Evolutionary conservation across 2,113 vertebrate genomes (phyloP), one percentile per base, ranked within the genome.

Genomic region (Hyla sarda): DNA sequence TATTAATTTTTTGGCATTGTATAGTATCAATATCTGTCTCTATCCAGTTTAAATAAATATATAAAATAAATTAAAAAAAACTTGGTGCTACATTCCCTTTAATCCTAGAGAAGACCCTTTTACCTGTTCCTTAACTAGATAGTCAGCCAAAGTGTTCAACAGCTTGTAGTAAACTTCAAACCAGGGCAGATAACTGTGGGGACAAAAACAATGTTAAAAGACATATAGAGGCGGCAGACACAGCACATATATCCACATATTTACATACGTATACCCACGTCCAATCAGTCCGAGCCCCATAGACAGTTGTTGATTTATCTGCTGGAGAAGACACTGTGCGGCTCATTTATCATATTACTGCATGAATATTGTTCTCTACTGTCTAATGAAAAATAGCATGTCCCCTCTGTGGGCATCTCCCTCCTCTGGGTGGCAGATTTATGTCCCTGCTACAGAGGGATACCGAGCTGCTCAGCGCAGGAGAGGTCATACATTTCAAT

Each of bases 121-220:
- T 96, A 99, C 98, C 97, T 99, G 95, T 87, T 96, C 96, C 95
- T 98, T 99, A 84, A 90, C 91, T 90, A 99, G 93, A 92, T 99
- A 98, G 93, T 99, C 98, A 91, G 97, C 97, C 91, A 99, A 92
- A 6, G 97, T 98, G 87, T 99, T 99, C 75, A 99, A 94, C 90
- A 99, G 94, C 92, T 99, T 99, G 93, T 99, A 99, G 93, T 97
- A 99, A 2, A 99, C 96, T 85, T 99, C 98, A 92, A 99, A 99
- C 98, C 98, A 99, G 12, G 98, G 98, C 14, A 99, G 92, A 91
- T 99, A 99, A 90, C 98, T 99, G 93, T 62, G 91, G 93, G 88
- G 41, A 88, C 56, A 90, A 12, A 0, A 14, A 89, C 12, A 77
- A 1, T 14, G 67, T 74, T 47, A 74, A 30, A 45, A 48, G 4